A percentile compares a stretch with the other conserved stretches of the same genome.
phyloP scores from a whole-genome alignment of 2,888 invertebrate species.

The Heteromurus nitidus region DNA sequence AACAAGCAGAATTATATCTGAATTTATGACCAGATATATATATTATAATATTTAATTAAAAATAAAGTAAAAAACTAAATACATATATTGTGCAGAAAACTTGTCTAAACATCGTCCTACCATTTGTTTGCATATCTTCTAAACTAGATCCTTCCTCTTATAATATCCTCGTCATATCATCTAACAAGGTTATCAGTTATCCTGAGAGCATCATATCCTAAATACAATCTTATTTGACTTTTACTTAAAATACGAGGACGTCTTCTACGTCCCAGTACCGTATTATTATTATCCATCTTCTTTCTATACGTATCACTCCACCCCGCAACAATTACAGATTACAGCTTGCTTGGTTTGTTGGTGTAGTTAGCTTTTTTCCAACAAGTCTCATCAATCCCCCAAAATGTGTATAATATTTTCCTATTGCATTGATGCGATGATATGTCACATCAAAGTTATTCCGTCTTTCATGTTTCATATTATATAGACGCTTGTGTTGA shows the following conservation, averaged over 20 bases:
- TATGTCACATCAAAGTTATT: background rate
- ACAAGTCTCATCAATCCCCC: background rate
- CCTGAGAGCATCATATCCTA: no score
- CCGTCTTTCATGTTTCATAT: background rate
- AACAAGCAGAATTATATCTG: constrained; percentile 11
- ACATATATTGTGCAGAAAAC: background rate
- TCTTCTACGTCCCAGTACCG: background rate
- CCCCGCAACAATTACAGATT: no score
- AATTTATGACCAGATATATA: constrained; percentile 14
- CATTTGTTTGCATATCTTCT: no score
- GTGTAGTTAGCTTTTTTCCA: background rate
- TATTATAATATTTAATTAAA: background rate
- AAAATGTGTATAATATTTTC: background rate
- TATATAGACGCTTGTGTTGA: background rate
- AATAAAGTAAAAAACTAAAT: constrained; percentile 15
- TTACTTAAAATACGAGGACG: background rate
- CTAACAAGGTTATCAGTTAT: background rate
- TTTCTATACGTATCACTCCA: no score
- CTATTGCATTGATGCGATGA: background rate
- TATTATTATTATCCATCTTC: background rate
- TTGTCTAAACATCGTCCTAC: background rate
- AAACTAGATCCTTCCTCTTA: background rate
- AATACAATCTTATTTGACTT: background rate
- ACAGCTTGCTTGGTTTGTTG: no score
- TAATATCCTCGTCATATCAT: background rate